Percentiles rank a stretch among this genome's conserved stretches.
These are phyloP conservation scores for Iguana delicatissima DNA, from an alignment of 2,797 vertebrate species.

Conservation along the genomic window DNA sequence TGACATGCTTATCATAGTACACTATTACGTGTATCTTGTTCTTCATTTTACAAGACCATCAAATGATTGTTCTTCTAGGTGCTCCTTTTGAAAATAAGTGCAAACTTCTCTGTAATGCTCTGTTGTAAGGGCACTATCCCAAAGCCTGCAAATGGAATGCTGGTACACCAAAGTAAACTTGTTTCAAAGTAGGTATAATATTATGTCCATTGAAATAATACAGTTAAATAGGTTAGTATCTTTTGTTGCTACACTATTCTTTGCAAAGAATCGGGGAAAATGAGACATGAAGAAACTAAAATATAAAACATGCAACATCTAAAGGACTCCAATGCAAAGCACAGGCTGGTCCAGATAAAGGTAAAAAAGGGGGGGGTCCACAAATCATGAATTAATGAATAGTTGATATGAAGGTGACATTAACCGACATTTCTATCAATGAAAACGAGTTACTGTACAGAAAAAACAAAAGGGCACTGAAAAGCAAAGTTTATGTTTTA, in stretches of 20 bases:
- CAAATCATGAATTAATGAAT: not conserved
- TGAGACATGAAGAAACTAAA: not conserved
- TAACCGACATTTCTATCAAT: not conserved
- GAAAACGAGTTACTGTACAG: conserved; percentile 2
- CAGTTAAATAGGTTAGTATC: not conserved
- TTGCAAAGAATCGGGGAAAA: not conserved
- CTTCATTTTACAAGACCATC: not conserved
- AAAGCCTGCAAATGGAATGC: not conserved
- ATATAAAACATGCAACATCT: conserved; percentile 3
- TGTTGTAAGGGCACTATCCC: not conserved
- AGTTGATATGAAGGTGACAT: not conserved
- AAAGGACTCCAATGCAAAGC: not conserved
- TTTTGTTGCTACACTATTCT: not conserved
- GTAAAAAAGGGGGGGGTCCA: not conserved
- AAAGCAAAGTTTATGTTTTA: not conserved
- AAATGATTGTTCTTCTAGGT: not conserved
- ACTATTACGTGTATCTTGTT: not conserved
- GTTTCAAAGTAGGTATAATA: not conserved
- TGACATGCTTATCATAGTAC: not conserved
- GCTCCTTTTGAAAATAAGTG: not conserved
- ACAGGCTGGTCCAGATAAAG: not conserved
- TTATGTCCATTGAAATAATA: not conserved
- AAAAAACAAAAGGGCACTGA: not conserved
- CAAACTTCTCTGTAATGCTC: not conserved
- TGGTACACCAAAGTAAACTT: not conserved